Base-by-base conservation (phyloP, 1,140 invertebrate genomes). In the Lerema accius region DNA sequence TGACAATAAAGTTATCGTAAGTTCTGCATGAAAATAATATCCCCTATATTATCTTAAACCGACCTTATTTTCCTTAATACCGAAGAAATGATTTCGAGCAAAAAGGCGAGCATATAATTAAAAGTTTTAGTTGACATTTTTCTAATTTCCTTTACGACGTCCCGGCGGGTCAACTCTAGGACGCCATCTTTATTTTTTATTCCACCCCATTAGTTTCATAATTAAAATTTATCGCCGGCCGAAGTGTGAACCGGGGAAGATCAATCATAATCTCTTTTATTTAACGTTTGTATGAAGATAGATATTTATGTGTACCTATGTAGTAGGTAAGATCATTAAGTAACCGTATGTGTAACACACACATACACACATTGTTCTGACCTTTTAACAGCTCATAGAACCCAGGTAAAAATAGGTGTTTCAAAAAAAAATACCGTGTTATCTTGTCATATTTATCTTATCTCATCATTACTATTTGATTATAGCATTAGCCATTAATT, bases 141-240 rank as follows among this genome's bases (percentile, higher is more conserved):
- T 65, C 63, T 71, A 74, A 71, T 74, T 78, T 76, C 65, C 63
- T 65, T 74, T 71, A 69, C 39, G 51, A 72, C 80, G 59, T 46
- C 74, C 71, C 76, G 32, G 17, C 55, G 67, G 77, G 71, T 75
- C 69, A 63, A 51, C 40, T 49, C 51, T 72, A 70, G 74, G 65
- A 51, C 37, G 65, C 56, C 65, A 43, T 51, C 67, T 70, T 69
- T 71, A 73, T 67, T 75, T 78, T 81, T 72, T 56, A 66, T 67
- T 73, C 73, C 76, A 77, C 46, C 67, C 76, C 78, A 82, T 84
- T 84, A 84, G 79, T 82, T 82, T 76, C 72, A 76, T 82, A 84
- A 84, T 84, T 84, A 84, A 84, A 80, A 84, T 75, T 76, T 68
- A 70, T 63, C 40, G 60, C 42, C 40, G 72, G 65, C 48, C 67